A percentile compares a stretch with the other conserved stretches of the same genome.
Evolutionary conservation across 53 echinoderm and acorn worm genomes (phyloP).

Genomic region (Luidia sarsii): DNA sequence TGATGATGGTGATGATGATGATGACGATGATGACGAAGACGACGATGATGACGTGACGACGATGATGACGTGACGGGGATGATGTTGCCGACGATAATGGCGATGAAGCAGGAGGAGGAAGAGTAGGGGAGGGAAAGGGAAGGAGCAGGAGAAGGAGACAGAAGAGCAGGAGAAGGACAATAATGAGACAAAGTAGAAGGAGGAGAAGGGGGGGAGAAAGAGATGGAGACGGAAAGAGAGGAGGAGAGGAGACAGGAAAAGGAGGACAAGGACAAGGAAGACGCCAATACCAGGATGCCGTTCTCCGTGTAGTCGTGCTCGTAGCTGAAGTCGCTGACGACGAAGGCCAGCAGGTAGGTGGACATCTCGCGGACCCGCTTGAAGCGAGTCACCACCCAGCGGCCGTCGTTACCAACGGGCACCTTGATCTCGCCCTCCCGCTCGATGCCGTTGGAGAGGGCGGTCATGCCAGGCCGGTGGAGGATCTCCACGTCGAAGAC

Average conservation of each 20-base stretch:
- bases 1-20: too few relatives aligned
- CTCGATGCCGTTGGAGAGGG: conserved; percentile 75
- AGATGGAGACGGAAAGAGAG: too few relatives aligned
- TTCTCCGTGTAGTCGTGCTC: conserved; percentile 57
- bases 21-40: neutral
- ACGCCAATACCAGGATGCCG: conserved; percentile 64
- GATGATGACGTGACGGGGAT: too few relatives aligned
- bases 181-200: too few relatives aligned
- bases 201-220: too few relatives aligned
- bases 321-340: conserved; percentile 76
- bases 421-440: conserved; percentile 6
- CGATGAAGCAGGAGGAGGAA: too few relatives aligned
- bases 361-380: conserved; percentile 61
- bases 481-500: conserved; percentile 75
- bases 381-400: conserved; percentile 51
- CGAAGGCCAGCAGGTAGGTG: conserved; percentile 78
- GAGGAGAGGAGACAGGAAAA: too few relatives aligned
- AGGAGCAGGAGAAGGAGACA: too few relatives aligned
- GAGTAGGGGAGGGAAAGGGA: too few relatives aligned
- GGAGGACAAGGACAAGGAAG: neutral
- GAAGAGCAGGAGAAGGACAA: too few relatives aligned
- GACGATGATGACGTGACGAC: neutral
- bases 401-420: conserved; percentile 15
- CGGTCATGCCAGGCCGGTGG: conserved; percentile 65
- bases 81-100: too few relatives aligned